Evolutionary conservation across 2,797 vertebrate genomes (phyloP), one percentile per base, ranked within the genome.

Genomic region (Percopsis omiscomaycus): DNA sequence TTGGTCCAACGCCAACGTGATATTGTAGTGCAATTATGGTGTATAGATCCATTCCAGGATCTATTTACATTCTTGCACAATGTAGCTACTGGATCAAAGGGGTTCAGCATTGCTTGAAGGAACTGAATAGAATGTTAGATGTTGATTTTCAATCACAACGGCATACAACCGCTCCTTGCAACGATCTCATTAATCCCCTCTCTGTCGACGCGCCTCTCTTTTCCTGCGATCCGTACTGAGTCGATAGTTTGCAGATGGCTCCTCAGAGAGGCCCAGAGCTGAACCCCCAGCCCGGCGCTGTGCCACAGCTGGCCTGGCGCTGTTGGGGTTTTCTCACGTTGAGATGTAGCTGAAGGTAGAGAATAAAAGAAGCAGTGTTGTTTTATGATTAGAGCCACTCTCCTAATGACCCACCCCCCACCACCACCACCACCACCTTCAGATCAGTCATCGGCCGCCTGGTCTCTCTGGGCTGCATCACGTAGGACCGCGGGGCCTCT

Each of bases 231-330:
- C 66, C 61, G 67, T 75, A 83, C 68, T 73, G 50, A 66, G 77
- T 12, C 66, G 86, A 89, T 86, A 79, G 80, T 55, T 89, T 86
- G 83, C 85, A 89, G 87, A 91, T 89, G 88, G 86, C 82, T 82
- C 74, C 59, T 70, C 1, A 6, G 57, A 4, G 44, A 57, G 68
- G 44, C 80, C 80, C 81, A 71, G 79, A 75, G 16, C 73, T 71
- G 79, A 84, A 86, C 16, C 30, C 64, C 60, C 51, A 3, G 44
- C 44, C 72, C 51, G 4, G 49, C 44, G 65, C 64, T 71, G 61
- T 46, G 64, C 47, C 61, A 12, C 57, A 50, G 27, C 66, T 47
- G 61, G 50, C 63, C 9, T 59, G 52, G 27, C 1, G 22, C 22
- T 22, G 65, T 86, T 66, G 59, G 59, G 59, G 84, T 84, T 74